Evolutionary conservation across 2,113 vertebrate genomes (phyloP), one percentile per base, ranked within the genome.

Genomic region (Scytalopus superciliaris): DNA sequence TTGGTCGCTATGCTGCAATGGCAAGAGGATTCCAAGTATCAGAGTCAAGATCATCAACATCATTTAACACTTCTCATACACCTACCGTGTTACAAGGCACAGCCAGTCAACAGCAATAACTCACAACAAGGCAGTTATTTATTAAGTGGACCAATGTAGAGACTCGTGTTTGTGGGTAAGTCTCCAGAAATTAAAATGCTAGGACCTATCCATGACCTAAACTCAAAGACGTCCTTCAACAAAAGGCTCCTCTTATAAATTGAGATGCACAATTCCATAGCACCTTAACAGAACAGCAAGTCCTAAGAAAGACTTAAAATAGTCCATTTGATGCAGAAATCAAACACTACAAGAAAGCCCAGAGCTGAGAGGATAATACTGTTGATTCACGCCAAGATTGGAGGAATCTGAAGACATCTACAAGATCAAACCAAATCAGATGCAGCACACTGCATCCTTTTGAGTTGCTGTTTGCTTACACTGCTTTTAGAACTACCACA

Each of bases 131-230:
- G 31, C 9, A 60, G 28, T 14, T 56, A 25, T 13, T 79, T 31
- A 42, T 45, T 64, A 45, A 45, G 31, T 0, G 1, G 10, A 30
- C 31, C 8, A 6, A 7, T 12, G 18, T 53, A 40, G 21, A 75
- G 56, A 56, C 19, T 5, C 2, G 0, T 12, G 9, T 3, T 63
- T 75, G 35, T 30, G 19, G 14, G 17, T n/a, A 63, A 63, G 12
- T n/a, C 47, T 27, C 67, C 83, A 25, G 44, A 85, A 42, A 30
- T 15, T 0, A 12, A 28, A 75, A 18, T 4, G 2, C 31, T 39
- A 12, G 24, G 27, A 83, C 9, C 3, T 35, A 62, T 19, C 18
- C 25, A 57, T 14, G 22, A 42, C 23, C 37, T 53, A 72, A 57
- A 62, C 5, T n/a, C 67, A 33, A 47, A 72, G 2, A 30, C 1